A percentile compares a stretch with the other conserved stretches of the same genome.
phyloP scores from a whole-genome alignment of 2,888 invertebrate species.

The Diarsia dahlii region DNA sequence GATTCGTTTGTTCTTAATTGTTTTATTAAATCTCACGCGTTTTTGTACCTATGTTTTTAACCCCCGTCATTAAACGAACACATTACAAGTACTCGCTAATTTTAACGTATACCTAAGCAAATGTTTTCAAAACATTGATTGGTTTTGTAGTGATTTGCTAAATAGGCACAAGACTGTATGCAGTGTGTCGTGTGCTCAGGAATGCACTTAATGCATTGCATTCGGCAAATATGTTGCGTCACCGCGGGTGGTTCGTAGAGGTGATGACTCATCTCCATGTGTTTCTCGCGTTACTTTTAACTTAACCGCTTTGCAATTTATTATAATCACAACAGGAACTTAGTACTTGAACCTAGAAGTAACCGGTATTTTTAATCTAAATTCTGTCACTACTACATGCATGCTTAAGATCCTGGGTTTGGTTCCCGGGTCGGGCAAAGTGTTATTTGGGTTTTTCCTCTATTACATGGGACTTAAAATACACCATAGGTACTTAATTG shows the following conservation, averaged over 20 bases:
- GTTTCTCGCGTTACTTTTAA: conserved; percentile 25
- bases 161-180: conserved; percentile 30
- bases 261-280: conserved; percentile 57
- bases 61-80: conserved; percentile 5
- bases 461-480: no score
- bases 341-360: not conserved
- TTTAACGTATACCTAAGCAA: conserved; percentile 10
- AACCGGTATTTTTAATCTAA: not conserved
- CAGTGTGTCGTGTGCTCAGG: conserved; percentile 37
- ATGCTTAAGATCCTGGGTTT: no score
- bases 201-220: conserved; percentile 57
- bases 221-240: conserved; percentile 57
- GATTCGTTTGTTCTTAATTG: not conserved
- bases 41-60: not conserved
- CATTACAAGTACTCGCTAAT: conserved; percentile 29
- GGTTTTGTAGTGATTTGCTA: conserved; percentile 26
- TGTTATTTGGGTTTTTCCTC: no score
- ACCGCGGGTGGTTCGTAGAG: conserved; percentile 40
- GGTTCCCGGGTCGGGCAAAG: no score
- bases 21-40: not conserved
- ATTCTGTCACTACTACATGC: not conserved
- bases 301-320: conserved; percentile 5
- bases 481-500: no score
- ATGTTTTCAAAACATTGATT: conserved; percentile 44
- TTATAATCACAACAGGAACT: not conserved